Evolutionary conservation across 2,888 invertebrate genomes (phyloP), one percentile per base, ranked within the genome.

Genomic region (Panzeria rudis): DNA sequence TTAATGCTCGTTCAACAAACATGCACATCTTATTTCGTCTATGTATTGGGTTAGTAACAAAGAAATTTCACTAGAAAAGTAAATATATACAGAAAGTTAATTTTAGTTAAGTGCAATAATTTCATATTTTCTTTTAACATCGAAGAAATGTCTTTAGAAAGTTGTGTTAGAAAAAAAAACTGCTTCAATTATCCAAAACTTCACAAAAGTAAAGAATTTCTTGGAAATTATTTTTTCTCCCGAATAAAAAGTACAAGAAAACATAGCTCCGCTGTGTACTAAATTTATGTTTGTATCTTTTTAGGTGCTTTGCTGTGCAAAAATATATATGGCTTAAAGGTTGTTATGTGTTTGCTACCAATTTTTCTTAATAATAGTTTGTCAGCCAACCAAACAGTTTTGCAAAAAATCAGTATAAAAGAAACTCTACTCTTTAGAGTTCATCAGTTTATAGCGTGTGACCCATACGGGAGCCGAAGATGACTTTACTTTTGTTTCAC

Each of bases 401-500:
- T 9, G 13, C 8, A 23, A 62, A 17, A 35, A 68, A 6, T 71
- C 29, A 8, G 25, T 38, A 17, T n/a, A 17, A 23, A 41, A 62
- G 23, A 44, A 56, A 71, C 68, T 71, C 29, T 66, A 71, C 77
- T 72, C 72, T 56, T 84, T 80, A 50, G 62, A 86, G 86, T 86
- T 86, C 82, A 86, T 84, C 84, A 84, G 84, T 86, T 86, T 79
- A 86, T 83, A 52, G 66, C 84, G 84, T 76, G 72, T 76, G 86
- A 83, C 76, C 83, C 75, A 47, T 71, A 17, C 75, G 38, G 59
- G 78, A 71, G 79, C 64, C 76, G 54, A 41, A 77, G 78, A 69
- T 85, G 82, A 73, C 81, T 85, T 85, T 85, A 68, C 72, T 66
- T 73, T 68, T 25, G 25, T 77, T 77, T 81, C 54, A 50, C 47